Conservation (phyloP, 2,113 vertebrate genomes). For the Saimiri boliviensis region DNA sequence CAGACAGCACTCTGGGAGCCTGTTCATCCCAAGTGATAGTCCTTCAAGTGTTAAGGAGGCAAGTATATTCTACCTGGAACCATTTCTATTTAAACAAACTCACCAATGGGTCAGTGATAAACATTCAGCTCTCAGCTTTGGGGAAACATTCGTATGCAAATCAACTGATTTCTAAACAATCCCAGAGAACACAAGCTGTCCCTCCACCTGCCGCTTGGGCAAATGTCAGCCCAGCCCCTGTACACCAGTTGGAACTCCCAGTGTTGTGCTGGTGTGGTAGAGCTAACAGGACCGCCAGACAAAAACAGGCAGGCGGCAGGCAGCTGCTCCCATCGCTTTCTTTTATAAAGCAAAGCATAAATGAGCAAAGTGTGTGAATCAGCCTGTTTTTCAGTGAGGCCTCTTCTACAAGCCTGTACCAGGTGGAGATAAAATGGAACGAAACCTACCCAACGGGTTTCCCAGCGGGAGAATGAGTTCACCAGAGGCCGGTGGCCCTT, state of each 20-base stretch:
- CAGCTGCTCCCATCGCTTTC: not conserved
- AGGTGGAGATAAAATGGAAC: not conserved
- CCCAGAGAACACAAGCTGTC: not conserved
- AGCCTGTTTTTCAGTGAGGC: not conserved
- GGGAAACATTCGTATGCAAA: not conserved
- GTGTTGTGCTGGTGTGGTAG: rapidly evolving
- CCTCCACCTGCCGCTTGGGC: not conserved
- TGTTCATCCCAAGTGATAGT: not conserved
- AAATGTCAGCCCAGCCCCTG: not conserved
- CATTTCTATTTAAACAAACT: not conserved
- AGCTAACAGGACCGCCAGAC: not conserved
- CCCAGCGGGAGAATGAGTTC: not conserved
- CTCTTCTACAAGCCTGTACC: no score
- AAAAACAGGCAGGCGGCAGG: not conserved
- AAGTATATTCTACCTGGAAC: not conserved
- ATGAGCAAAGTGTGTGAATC: not conserved
- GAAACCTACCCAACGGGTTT: not conserved
- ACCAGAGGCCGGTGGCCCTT: not conserved
- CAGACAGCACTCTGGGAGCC: no score
- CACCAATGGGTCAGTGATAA: not conserved
- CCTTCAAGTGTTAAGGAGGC: not conserved
- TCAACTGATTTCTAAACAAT: not conserved
- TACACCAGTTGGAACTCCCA: not conserved
- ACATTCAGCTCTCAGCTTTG: not conserved
- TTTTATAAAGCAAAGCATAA: not conserved